These are phyloP conservation scores for Pteromalus puparum DNA, from an alignment of 1,140 invertebrate genomes.

Conservation along the genomic window DNA sequence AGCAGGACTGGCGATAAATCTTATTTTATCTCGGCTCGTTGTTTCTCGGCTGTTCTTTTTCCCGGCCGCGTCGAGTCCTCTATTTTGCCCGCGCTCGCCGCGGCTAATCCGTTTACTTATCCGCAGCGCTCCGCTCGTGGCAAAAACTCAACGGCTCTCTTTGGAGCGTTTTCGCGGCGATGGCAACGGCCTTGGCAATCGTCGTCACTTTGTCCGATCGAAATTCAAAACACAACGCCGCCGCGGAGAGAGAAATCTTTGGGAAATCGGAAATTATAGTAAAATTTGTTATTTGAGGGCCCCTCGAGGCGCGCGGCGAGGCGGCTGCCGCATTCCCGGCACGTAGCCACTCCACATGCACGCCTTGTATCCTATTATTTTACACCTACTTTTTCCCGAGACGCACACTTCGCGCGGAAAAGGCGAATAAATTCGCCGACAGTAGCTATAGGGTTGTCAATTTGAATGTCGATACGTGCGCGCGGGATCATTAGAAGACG, in stretches of 20 bases:
- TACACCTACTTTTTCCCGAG: not conserved
- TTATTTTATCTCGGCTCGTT: constrained; percentile 30
- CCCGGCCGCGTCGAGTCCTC: constrained; percentile 51
- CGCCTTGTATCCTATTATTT: constrained; percentile 21
- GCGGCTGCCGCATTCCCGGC: not conserved
- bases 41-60: not conserved
- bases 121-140: no score
- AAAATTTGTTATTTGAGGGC: constrained; percentile 29
- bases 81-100: not conserved
- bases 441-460: no score
- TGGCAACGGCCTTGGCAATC: not conserved
- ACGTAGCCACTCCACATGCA: constrained; percentile 2
- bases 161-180: not conserved
- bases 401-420: no score
- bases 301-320: not conserved
- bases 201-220: not conserved
- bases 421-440: no score
- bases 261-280: constrained; percentile 12
- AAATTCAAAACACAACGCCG: not conserved
- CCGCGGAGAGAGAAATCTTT: not conserved
- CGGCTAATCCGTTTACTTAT: constrained; percentile 41
- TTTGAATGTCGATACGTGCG: no score
- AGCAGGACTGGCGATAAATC: constrained; percentile 27
- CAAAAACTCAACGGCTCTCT: constrained; percentile 25
- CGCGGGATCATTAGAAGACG: no score